These are phyloP conservation scores for Bombus ignitus DNA, from an alignment of 1,140 invertebrate species.

Conservation along the genomic window DNA sequence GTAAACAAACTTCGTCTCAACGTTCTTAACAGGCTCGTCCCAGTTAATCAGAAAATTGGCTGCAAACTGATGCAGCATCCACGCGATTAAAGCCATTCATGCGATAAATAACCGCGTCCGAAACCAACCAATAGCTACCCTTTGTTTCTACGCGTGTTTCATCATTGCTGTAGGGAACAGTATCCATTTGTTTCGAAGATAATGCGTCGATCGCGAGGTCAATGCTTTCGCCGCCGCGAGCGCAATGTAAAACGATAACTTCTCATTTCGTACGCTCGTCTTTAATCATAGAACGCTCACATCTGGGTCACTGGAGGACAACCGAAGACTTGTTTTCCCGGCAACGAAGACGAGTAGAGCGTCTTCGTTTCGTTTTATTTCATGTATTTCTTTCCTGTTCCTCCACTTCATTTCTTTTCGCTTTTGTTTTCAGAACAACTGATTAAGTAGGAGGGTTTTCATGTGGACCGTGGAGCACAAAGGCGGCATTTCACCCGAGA, in stretches of 20 bases:
- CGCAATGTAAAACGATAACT: background rate
- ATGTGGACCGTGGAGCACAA: background rate
- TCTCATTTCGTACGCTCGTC: conserved; percentile 10
- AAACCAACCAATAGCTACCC: background rate
- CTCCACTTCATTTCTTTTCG: too few species aligned
- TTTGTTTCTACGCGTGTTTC: conserved; percentile 16
- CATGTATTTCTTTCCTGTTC: background rate
- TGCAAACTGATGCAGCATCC: background rate
- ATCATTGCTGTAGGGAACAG: background rate
- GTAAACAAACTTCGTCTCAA: background rate
- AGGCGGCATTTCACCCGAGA: background rate
- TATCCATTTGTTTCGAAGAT: conserved; percentile 36
- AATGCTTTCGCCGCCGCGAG: background rate
- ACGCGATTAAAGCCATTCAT: conserved; percentile 6
- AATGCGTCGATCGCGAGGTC: conserved; percentile 5
- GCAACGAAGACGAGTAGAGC: background rate
- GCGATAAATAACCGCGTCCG: conserved; percentile 21
- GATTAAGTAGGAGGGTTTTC: background rate
- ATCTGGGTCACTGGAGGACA: conserved; percentile 29
- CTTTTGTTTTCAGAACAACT: background rate
- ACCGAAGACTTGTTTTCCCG: background rate
- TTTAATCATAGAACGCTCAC: conserved; percentile 18
- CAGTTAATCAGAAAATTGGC: conserved; percentile 24
- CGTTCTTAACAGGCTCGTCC: background rate
- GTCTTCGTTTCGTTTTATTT: background rate